Evolutionary conservation across 2,113 vertebrate species (phyloP).

Genomic region (Pelobates fuscus): DNA sequence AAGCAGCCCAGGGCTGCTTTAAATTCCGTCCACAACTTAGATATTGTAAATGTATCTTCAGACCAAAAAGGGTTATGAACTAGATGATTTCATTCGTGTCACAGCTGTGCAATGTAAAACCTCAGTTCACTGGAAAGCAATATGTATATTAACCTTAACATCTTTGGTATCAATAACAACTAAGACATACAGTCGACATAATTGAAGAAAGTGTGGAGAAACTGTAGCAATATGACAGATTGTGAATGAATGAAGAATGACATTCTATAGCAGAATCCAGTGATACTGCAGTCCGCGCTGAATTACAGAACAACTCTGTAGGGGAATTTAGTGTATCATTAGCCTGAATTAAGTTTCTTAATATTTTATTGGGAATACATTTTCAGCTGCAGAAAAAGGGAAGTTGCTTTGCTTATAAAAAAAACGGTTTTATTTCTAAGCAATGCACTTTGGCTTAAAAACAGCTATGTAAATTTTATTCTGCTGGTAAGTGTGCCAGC

Average conservation of each 20-base stretch:
- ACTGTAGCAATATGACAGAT: conserved; percentile 27
- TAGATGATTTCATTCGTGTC: conserved; percentile 43
- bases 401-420: conserved; percentile 10
- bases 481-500: conserved; percentile 31
- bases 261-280: background rate
- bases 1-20: conserved; percentile 11
- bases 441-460: conserved; percentile 24
- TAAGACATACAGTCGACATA: conserved; percentile 32
- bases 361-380: conserved; percentile 29
- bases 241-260: background rate
- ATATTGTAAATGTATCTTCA: conserved; percentile 53
- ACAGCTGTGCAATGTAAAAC: conserved; percentile 53
- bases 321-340: conserved; percentile 6
- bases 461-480: conserved; percentile 40
- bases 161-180: conserved; percentile 48
- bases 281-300: background rate
- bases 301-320: background rate
- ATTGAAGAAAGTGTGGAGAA: conserved; percentile 37
- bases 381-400: conserved; percentile 4
- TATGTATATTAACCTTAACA: conserved; percentile 49
- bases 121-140: conserved; percentile 48
- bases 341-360: background rate
- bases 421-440: conserved; percentile 25
- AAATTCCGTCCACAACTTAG: conserved; percentile 50
- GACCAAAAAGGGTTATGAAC: conserved; percentile 47